A percentile compares a stretch with the other conserved stretches of the same genome.
phyloP scores from a whole-genome alignment of 2,888 invertebrate species.

The Macrophya alboannulata region DNA sequence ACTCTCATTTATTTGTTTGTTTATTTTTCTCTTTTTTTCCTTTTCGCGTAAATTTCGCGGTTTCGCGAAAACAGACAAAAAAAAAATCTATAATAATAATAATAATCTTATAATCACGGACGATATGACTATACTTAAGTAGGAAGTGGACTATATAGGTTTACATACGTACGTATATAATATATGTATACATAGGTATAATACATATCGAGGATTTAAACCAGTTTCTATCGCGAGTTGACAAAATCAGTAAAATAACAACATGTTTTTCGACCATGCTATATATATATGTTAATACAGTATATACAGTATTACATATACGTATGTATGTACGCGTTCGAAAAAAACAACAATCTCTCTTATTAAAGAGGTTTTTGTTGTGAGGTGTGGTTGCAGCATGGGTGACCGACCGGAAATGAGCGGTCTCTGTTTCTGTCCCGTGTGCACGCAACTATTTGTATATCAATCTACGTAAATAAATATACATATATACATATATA shows the following conservation, averaged over 20 bases:
- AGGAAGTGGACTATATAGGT: slow-evolving; percentile 12
- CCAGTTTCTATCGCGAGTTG: neutral
- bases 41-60: neutral
- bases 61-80: neutral
- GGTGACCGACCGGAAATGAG: slow-evolving; percentile 13
- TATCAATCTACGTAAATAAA: neutral
- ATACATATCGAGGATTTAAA: neutral
- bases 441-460: neutral
- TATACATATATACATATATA: neutral
- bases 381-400: neutral
- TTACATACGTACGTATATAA: neutral
- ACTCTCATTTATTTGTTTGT: neutral
- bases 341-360: neutral
- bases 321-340: neutral
- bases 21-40: neutral
- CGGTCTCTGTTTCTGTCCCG: neutral
- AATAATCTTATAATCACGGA: neutral
- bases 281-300: too few species aligned
- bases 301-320: neutral
- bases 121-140: neutral
- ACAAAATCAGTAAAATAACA: neutral
- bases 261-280: slow-evolving; percentile 10
- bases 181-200: neutral
- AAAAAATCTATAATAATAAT: neutral
- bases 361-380: neutral